Base-by-base conservation (phyloP, 2,888 invertebrate species). In the Drosophila helvetica region DNA sequence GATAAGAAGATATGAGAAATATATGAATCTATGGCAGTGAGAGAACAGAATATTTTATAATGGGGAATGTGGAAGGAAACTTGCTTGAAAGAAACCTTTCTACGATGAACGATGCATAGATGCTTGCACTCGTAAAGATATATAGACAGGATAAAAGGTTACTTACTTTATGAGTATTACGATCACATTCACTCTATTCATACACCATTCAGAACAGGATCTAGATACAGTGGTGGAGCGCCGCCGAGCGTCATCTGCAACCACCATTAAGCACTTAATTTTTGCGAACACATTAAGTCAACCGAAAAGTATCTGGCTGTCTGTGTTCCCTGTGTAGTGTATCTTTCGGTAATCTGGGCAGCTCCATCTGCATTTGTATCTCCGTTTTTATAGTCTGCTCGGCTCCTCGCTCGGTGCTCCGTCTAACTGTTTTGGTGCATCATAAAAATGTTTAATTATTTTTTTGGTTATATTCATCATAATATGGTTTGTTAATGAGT, bases 391-490 rank as follows among this genome's bases (percentile, higher is more conserved):
- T 68, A 27, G n/a, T 48, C 27, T n/a, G n/a, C 54, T 55, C 22
- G 9, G 22, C 57, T 27, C 17, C 46, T 48, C 43, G 30, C 45
- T 43, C 15, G 27, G 15, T 67, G 56, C 33, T 19, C 48, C 15
- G 50, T 1, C 51, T 60, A 74, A 78, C 69, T 78, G 78, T 47
- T 47, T 74, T 64, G 46, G 52, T 64, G 53, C 56, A 78, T 78
- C 62, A 70, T 76, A 69, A 78, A 76, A 69, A 54, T 70, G 70
- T 57, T 65, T 75, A 78, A 78, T 76, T 75, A 75, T 47, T 52
- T 60, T 60, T 58, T 33, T 8, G 17, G 15, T 43, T 67, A 58
- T 76, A 62, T 77, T 55, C 75, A 69, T 61, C 69, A 69, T 70
- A 58, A 71, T 74, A 69, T 57, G 30, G 45, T 22, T 51, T 70